phyloP scores from a whole-genome alignment of 2,888 invertebrate species.

The Agapostemon virescens region DNA sequence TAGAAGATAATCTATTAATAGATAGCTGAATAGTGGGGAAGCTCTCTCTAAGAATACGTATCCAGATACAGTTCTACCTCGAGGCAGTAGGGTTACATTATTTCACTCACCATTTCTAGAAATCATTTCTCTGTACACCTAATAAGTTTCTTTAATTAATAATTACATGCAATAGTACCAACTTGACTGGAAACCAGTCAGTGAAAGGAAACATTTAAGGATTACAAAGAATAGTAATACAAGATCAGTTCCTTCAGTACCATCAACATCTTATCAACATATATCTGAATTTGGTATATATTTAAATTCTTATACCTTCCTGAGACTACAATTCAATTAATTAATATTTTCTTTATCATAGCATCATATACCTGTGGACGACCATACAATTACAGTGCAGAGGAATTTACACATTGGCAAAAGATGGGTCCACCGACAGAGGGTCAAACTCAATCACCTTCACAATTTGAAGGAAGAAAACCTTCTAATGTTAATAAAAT shows the following conservation, averaged over 20 bases:
- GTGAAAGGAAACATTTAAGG: conserved; percentile 68
- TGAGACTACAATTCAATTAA: conserved; percentile 14
- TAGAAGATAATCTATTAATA: conserved; percentile 68
- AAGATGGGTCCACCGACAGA: conserved; percentile 77
- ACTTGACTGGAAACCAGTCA: conserved; percentile 73
- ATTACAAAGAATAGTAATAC: conserved; percentile 75
- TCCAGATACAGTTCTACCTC: conserved; percentile 70
- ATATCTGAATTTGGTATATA: conserved; percentile 71
- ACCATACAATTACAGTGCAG: conserved; percentile 68
- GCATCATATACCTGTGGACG: conserved; percentile 62
- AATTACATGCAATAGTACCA: conserved; percentile 61
- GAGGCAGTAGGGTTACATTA: conserved; percentile 56
- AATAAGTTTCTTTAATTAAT: conserved; percentile 34
- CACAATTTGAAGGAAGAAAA: conserved; percentile 68
- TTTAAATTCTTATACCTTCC: conserved; percentile 6
- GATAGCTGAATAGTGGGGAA: conserved; percentile 70
- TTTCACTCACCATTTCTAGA: conserved; percentile 44
- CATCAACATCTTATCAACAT: conserved; percentile 71
- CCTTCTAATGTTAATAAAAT: conserved; percentile 76
- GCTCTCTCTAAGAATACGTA: conserved; percentile 77
- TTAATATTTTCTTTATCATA: conserved; percentile 37
- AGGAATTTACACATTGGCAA: conserved; percentile 70
- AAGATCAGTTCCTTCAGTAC: conserved; percentile 68
- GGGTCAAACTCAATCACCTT: conserved; percentile 73
- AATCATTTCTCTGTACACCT: conserved; percentile 25